Conservation (phyloP, 2,797 vertebrate genomes). For the Schizothorax lantsangensis region DNA sequence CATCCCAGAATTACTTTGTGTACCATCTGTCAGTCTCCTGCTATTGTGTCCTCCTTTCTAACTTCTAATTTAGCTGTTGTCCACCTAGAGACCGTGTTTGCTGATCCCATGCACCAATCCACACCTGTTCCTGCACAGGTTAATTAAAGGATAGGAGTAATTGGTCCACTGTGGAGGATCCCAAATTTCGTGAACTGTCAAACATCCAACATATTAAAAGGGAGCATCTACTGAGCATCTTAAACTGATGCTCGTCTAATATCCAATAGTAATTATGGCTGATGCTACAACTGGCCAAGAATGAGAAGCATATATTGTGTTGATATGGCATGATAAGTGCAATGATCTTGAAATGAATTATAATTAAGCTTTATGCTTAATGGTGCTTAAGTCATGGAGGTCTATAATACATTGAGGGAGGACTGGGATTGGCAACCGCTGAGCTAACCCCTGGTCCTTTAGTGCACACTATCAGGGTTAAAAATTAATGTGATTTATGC, state of each 20-base stretch:
- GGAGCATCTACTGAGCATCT: background rate
- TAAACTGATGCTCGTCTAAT: background rate
- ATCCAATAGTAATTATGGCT: background rate
- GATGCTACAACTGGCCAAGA: background rate
- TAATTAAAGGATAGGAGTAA: constrained; percentile 75
- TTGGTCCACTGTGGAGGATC: background rate
- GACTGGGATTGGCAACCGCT: too few relatives aligned
- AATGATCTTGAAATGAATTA: background rate
- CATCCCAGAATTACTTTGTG: constrained; percentile 68
- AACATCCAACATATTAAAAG: background rate
- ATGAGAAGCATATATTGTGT: background rate
- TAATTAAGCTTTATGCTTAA: background rate
- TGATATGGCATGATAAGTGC: background rate
- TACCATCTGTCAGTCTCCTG: constrained; percentile 64
- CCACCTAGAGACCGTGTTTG: constrained; percentile 60
- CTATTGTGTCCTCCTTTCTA: constrained; percentile 59
- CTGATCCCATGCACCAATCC: constrained; percentile 63
- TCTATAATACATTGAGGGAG: background rate
- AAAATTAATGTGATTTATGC: background rate
- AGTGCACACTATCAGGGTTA: background rate
- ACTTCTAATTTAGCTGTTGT: constrained; percentile 69
- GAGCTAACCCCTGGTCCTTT: background rate
- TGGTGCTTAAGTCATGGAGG: background rate
- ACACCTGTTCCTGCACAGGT: constrained; percentile 75
- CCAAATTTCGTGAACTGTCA: background rate